A percentile compares a stretch with the other conserved stretches of the same genome.
These are phyloP conservation scores for Capricornis sumatraensis DNA, from an alignment of 2,113 vertebrate genomes.

Conservation along the genomic window DNA sequence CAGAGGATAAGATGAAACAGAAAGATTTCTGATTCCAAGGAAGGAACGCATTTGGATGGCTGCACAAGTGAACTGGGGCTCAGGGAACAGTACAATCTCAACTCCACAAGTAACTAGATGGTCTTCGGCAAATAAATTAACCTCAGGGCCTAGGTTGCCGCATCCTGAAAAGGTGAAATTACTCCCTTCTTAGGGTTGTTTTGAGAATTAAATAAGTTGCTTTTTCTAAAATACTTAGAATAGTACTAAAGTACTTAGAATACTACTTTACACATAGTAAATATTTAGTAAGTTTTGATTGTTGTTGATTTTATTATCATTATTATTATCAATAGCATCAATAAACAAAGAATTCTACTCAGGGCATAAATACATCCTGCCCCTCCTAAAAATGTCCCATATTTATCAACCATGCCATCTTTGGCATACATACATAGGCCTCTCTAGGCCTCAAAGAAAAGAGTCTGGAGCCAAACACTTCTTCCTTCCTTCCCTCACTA, in stretches of 20 bases:
- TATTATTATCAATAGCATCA: not conserved
- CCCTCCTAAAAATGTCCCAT: not conserved
- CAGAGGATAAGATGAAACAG: not conserved
- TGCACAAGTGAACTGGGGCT: not conserved
- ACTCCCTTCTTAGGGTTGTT: not conserved
- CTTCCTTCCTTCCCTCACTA: not conserved
- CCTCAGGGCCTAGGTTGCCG: not conserved
- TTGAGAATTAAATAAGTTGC: constrained; percentile 5
- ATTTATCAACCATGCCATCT: not conserved
- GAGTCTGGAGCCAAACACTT: not conserved
- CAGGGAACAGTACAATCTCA: not conserved
- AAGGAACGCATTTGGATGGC: not conserved
- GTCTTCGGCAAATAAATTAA: not conserved
- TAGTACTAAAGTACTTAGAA: not conserved
- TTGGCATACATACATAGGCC: not conserved
- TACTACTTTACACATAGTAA: not conserved
- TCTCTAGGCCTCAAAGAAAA: not conserved
- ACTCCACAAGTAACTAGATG: not conserved
- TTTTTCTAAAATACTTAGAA: not conserved
- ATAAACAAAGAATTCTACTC: not conserved
- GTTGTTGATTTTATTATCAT: not conserved
- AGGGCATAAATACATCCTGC: not conserved
- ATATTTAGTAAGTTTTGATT: not conserved
- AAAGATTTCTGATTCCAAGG: not conserved
- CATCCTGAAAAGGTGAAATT: not conserved